phyloP scores from a whole-genome alignment of 2,888 invertebrate species.

The Sipha maydis region DNA sequence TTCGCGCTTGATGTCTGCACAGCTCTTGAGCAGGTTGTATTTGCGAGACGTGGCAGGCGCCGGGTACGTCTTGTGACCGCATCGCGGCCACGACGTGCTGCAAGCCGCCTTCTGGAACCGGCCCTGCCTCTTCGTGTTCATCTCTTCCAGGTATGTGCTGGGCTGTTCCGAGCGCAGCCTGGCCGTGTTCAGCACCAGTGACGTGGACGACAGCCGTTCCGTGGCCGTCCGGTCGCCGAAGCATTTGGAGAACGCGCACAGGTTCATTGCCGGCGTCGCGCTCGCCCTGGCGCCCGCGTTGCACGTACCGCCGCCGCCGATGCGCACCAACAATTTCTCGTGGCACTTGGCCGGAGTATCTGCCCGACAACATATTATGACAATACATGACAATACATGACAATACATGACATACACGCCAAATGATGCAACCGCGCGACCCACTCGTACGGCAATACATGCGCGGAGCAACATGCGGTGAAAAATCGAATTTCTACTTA shows the following conservation, averaged over 20 bases:
- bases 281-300: background rate
- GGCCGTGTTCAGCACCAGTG: constrained; percentile 43
- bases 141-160: constrained; percentile 62
- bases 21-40: constrained; percentile 31
- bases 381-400: background rate
- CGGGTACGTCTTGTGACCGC: constrained; percentile 29
- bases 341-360: constrained; percentile 65
- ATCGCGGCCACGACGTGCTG: constrained; percentile 55
- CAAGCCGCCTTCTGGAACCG: constrained; percentile 33
- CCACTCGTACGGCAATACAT: background rate
- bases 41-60: background rate
- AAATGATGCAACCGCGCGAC: background rate
- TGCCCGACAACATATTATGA: constrained; percentile 1
- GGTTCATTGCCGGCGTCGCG: background rate
- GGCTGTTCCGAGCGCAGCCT: constrained; percentile 50
- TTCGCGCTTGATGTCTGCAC: constrained; percentile 49
- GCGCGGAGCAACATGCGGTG: background rate
- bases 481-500: background rate
- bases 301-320: constrained; percentile 44
- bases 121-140: constrained; percentile 56
- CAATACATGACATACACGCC: background rate
- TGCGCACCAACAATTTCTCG: constrained; percentile 64
- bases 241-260: constrained; percentile 14
- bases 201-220: constrained; percentile 48
- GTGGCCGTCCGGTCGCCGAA: background rate